Evolutionary conservation across 2,113 vertebrate species (phyloP), one percentile per base, ranked within the genome.

Genomic region (Calcarius ornatus): DNA sequence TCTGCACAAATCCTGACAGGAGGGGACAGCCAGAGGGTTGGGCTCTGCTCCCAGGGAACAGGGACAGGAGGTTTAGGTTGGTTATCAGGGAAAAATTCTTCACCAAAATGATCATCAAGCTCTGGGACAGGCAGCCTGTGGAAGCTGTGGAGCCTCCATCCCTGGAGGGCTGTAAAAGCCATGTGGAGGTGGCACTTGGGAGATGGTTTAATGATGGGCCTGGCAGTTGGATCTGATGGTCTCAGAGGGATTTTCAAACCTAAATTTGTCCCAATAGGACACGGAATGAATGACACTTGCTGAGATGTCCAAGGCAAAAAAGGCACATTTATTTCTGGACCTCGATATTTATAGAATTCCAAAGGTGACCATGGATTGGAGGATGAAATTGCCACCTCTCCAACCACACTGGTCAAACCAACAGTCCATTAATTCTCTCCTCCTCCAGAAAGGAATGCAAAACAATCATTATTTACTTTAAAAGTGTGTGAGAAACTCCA

Each of bases 21-120:
- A 75, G 43, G 21, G n/a, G 45, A 28, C 35, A 79, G 40, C 3
- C 0, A 0, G 18, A 21, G 48, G 1, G 0, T 56, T 0, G 0
- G 42, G 31, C 5, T 69, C 7, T 45, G 45, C 22, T 54, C 14
- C 10, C 17, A 56, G 17, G 11, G 38, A 82, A 43, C 13, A 35
- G 33, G 12, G 24, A 40, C 30, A 56, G 60, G 37, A 57, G 4
- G 12, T 1, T 63, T 3, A 25, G 8, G 1, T 9, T 24, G 42
- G 37, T 20, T 31, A 28, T 50, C 1, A 13, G 33, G 37, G 37
- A 25, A 53, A 37, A 60, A 6, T 13, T 43, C 37, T 27, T 31
- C 33, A 15, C 33, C 2, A 5, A 33, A 83, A 23, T 5, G 6
- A 1, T 64, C 28, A 17, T 16, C 18, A 45, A 5, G 2, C 48